Base-by-base conservation (phyloP, 2,888 invertebrate species). In the Torymus texanus region DNA sequence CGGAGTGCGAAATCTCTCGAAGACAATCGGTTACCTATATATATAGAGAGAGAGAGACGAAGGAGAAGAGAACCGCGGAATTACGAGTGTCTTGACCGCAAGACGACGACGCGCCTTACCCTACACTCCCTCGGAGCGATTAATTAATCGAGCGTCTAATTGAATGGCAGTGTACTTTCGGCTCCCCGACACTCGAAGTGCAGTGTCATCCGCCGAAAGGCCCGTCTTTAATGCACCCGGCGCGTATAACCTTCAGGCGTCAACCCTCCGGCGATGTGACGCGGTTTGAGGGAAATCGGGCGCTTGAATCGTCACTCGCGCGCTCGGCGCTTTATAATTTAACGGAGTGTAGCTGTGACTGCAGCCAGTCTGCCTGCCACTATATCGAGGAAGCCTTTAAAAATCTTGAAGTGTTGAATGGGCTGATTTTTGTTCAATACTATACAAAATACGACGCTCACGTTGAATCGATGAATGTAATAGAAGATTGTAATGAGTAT, bases 121-220 rank as follows among this genome's bases (percentile, higher is more conserved):
- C 14, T 5, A 50, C 18, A 4, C n/a, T 29, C 56, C 58, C 84
- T 83, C 85, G 83, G 84, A 83, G 84, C 84, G 85, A 88, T 86
- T 85, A 86, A 87, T 88, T 87, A 86, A 87, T 85, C 82, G 84
- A 77, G 82, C 84, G 80, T 83, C 86, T 88, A 88, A 88, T 87
- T 86, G 88, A 87, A 87, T 86, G 85, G 83, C 83, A 83, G 81
- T 87, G 88, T 87, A 85, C 84, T 85, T 84, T 67, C 84, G 75
- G 76, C 79, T 82, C 78, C 61, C 65, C 55, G 41, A 41, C 41
- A 41, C 41, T 8, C 41, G 41, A 41, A 41, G 41, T 41, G 41
- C 41, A 8, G 8, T 41, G 8, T 41, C 41, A 41, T 41, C 41
- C 29, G n/a, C 18, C 21, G 55, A 13, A n/a, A 29, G 11, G 13